Evolutionary conservation across 2,113 vertebrate genomes (phyloP), one percentile per base, ranked within the genome.

Genomic region (Indicator maculatus): DNA sequence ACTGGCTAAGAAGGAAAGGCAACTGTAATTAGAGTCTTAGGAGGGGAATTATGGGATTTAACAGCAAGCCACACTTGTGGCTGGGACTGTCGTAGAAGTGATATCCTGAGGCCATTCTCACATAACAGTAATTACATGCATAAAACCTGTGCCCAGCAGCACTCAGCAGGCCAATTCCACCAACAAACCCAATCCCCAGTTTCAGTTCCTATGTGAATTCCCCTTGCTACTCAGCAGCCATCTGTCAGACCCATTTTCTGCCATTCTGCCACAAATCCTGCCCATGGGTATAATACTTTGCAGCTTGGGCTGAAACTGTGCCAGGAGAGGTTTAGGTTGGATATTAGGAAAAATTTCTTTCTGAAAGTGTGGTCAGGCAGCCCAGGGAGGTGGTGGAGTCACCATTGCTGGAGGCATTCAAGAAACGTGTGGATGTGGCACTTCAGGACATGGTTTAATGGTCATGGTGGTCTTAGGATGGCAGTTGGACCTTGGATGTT

Each of bases 121-220:
- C 0, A 1, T 65, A 58, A 50, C 16, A 77, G 30, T 36, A 61
- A 47, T 66, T 60, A 36, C 18, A 19, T 23, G 36, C 23, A 30
- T 50, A 83, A 56, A 90, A 21, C 8, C 2, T 2, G 3, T 69
- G 55, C 30, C 38, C 26, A 45, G 55, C 19, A 81, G 39, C 19
- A 23, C 53, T 56, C 8, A 18, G 58, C 33, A 50, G 39, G 11
- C 28, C 26, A 39, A 11, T 27, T 52, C 28, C 41, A 67, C 36
- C 14, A 39, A 67, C 1, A 0, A 44, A 50, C 19, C 31, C 1
- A 0, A 65, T 24, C 33, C 13, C 6, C 38, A 38, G 27, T 67
- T 87, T 71, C 6, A 4, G 5, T 52, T 84, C n/a, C 41, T 70
- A 27, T 5, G 8, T 63, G 56, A 47, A 28, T 90, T 60, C 8